phyloP scores from a whole-genome alignment of 2,888 invertebrate genomes.

The Erebia aethiops region DNA sequence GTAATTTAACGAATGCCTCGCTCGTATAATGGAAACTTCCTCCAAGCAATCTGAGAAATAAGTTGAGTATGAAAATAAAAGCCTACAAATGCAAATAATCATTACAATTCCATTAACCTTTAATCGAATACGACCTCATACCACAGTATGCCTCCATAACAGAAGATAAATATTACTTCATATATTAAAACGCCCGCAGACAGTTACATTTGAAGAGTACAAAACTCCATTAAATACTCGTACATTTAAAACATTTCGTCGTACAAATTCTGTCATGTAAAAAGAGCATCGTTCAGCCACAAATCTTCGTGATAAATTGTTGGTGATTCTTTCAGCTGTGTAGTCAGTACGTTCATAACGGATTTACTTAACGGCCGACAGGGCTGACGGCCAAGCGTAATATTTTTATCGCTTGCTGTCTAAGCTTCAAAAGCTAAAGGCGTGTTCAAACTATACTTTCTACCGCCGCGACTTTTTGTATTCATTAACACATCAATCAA shows the following conservation, averaged over 20 bases:
- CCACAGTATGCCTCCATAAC: neutral
- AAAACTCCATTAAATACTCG: neutral
- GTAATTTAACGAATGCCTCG: neutral
- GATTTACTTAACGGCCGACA: constrained; percentile 33
- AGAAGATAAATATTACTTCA: neutral
- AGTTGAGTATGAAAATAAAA: neutral
- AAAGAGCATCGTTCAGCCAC: constrained; percentile 15
- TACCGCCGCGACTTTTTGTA: neutral
- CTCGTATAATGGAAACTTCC: neutral
- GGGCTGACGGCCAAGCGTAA: constrained; percentile 23
- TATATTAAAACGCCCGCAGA: neutral
- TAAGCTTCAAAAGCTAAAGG: constrained; percentile 11
- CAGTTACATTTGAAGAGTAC: constrained; percentile 5
- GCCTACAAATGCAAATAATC: constrained; percentile 1
- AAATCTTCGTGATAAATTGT: constrained; percentile 47
- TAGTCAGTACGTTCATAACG: constrained; percentile 35
- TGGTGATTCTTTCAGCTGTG: constrained; percentile 42
- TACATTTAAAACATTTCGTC: neutral
- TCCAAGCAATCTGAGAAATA: neutral
- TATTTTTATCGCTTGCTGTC: constrained; percentile 38
- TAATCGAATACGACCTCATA: constrained; percentile 3
- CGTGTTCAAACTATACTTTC: neutral
- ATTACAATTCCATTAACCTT: constrained; percentile 9
- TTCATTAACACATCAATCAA: too few species aligned
- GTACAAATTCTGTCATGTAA: constrained; percentile 16